Evolutionary conservation across 2,113 vertebrate species (phyloP), one percentile per base, ranked within the genome.

Genomic region (Bufo bufo): DNA sequence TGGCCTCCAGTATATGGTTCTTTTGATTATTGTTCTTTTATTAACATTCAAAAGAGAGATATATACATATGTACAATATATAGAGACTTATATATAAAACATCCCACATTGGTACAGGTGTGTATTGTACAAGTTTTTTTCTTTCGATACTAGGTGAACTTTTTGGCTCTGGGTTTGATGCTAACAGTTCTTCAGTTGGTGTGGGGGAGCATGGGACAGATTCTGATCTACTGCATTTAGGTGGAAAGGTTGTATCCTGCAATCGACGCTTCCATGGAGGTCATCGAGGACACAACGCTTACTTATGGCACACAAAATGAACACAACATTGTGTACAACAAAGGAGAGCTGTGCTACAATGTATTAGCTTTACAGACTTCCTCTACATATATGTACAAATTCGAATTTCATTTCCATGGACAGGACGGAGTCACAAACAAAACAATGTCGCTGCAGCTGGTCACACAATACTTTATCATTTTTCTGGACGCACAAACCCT

Each of bases 41-140:
- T 84, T 84, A 84, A 84, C 82, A 84, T 71, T 84, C 82, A 84
- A 84, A 84, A 84, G 82, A 84, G 71, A 84, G 10, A 13, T 84
- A 84, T 84, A 54, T 71, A 84, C 82, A 84, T 84, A 84, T 85
- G 14, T 85, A 85, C 69, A 85, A 85, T 85, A 85, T 56, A 74
- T 85, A 74, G 69, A 85, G 83, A 74, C 75, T 75, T 59, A 85
- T 85, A 85, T 74, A 75, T 85, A 85, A 85, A 75, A 74, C n/a
- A 69, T 17, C 63, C 82, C 82, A 84, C 82, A 84, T 84, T 69
- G 47, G 63, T 84, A 84, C 50, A 84, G 4, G 20, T 50, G 59
- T 84, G 82, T 16, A 54, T 83, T 84, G 20, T 33, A 84, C 61
- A 83, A 23, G 81, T 20, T 66, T 56, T 81, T 83, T 66, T 16